phyloP scores from a whole-genome alignment of 1,140 invertebrate genomes.

The Adoxophyes honmai region DNA sequence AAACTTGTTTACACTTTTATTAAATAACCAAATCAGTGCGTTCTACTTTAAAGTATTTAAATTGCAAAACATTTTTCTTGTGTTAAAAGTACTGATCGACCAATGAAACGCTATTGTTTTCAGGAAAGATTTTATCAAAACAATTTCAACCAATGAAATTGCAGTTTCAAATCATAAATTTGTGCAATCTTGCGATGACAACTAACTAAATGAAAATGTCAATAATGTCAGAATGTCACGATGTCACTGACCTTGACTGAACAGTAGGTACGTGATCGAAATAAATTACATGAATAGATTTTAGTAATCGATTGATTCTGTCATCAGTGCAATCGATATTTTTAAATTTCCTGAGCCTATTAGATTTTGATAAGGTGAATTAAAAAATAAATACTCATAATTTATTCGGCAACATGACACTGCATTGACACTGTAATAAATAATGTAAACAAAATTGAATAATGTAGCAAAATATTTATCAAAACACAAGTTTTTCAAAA shows the following conservation, averaged over 20 bases:
- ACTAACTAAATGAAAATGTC: not conserved
- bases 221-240: not conserved
- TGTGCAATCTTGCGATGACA: not conserved
- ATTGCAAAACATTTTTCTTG: too few relatives aligned
- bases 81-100: too few relatives aligned
- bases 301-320: conserved; percentile 2
- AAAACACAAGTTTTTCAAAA: not conserved
- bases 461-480: conserved; percentile 5
- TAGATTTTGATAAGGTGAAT: too few relatives aligned
- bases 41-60: not conserved
- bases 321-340: not conserved
- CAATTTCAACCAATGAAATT: not conserved
- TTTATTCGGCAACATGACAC: conserved; percentile 1
- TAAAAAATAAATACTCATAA: not conserved
- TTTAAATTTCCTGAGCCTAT: too few relatives aligned
- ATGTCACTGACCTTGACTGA: conserved; percentile 3
- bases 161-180: not conserved
- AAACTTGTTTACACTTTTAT: conserved; percentile 10
- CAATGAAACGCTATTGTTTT: too few relatives aligned
- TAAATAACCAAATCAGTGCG: conserved; percentile 1
- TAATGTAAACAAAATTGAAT: conserved; percentile 1
- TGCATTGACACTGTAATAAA: not conserved
- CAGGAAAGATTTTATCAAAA: too few relatives aligned
- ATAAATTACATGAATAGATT: too few relatives aligned
- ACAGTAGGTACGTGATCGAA: too few relatives aligned